Evolutionary conservation across 2,797 vertebrate genomes (phyloP).

Genomic region (Linurgus olivaceus): DNA sequence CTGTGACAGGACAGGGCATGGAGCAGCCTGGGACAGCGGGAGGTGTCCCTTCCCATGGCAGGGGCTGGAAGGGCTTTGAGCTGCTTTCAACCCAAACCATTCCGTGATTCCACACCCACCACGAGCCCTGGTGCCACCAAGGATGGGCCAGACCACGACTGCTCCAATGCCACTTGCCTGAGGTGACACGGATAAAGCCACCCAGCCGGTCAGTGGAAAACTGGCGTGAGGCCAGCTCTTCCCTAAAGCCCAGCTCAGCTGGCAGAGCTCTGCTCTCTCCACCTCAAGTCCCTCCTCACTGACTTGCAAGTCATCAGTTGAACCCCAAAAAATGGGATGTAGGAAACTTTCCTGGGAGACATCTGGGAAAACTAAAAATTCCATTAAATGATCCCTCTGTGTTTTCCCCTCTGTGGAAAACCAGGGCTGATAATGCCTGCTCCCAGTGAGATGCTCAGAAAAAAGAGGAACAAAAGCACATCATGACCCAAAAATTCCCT

Average conservation of each 20-base stretch:
- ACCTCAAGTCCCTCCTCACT: background rate
- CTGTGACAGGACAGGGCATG: accelerated
- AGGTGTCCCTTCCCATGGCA: background rate
- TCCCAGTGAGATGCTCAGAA: background rate
- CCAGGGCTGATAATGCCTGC: background rate
- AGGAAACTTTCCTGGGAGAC: background rate
- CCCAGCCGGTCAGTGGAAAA: background rate
- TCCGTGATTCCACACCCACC: background rate
- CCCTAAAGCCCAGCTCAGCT: background rate
- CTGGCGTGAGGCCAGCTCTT: background rate
- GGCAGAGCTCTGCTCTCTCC: background rate
- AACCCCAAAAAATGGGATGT: accelerated
- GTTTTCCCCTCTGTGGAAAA: accelerated
- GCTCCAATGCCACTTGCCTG: background rate
- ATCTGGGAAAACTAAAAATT: background rate
- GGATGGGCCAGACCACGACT: background rate
- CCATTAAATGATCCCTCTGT: background rate
- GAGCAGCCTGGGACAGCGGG: too few species aligned
- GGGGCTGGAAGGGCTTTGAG: background rate
- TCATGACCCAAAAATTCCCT: background rate
- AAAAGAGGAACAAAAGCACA: background rate
- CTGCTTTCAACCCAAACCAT: background rate
- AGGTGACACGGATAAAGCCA: background rate
- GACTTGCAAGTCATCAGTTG: background rate
- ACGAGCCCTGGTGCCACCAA: background rate